Evolutionary conservation across 2,113 vertebrate genomes (phyloP).

Genomic region (Lates calcarifer): DNA sequence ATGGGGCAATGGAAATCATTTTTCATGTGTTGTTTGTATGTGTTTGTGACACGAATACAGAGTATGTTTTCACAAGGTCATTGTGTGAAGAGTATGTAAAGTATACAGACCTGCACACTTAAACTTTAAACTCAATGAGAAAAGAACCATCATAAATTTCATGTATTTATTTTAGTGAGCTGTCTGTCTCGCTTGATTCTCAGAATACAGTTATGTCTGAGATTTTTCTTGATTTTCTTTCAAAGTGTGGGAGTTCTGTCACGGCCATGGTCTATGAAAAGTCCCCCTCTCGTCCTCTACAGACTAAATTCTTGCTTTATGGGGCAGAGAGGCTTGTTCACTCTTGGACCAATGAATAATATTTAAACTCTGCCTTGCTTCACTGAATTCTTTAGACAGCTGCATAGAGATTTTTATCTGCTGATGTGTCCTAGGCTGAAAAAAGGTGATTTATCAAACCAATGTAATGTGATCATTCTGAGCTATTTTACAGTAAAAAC

Average conservation of each 20-base stretch:
- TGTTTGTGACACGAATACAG: not conserved
- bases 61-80: not conserved
- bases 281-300: not conserved
- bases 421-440: not conserved
- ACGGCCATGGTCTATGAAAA: conserved; percentile 6
- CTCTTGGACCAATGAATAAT: conserved; percentile 28
- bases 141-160: not conserved
- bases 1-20: not conserved
- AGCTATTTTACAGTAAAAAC: not conserved
- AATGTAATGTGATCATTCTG: not conserved
- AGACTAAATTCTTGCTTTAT: conserved; percentile 8
- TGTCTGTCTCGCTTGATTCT: not conserved
- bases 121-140: not conserved
- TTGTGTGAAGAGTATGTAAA: not conserved
- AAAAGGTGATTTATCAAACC: conserved; percentile 11
- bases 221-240: conserved; percentile 13
- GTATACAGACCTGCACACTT: no score
- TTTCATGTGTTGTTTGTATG: not conserved
- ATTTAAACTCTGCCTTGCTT: conserved; percentile 35
- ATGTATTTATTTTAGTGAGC: not conserved
- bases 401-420: conserved; percentile 3
- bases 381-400: conserved; percentile 24
- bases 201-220: not conserved
- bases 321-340: not conserved
- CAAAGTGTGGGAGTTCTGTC: conserved; percentile 1